Conservation (phyloP, 2,888 invertebrate genomes). For the Scaptomyza flava region DNA sequence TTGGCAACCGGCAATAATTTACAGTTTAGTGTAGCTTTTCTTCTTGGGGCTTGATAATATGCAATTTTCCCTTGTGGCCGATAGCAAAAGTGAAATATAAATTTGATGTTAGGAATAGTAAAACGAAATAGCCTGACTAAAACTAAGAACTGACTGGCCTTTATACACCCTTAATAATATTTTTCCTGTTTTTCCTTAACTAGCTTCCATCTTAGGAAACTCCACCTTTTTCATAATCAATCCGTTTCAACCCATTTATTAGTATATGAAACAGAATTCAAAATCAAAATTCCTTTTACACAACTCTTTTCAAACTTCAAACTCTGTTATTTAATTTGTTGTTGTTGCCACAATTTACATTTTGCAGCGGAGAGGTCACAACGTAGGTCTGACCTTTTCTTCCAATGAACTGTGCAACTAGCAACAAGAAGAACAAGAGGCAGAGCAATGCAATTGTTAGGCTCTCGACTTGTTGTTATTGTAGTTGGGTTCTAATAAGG, state of each 20-base stretch:
- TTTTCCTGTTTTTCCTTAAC: background rate
- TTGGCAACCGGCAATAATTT: slow-evolving; percentile 43
- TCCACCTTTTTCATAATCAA: background rate
- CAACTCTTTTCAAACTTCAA: slow-evolving; percentile 14
- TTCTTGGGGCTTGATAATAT: slow-evolving; percentile 15
- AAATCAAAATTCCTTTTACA: slow-evolving; percentile 14
- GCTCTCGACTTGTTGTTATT: slow-evolving; percentile 18
- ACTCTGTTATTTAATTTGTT: slow-evolving; percentile 18
- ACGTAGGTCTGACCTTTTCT: slow-evolving; percentile 65
- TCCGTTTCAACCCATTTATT: slow-evolving; percentile 5
- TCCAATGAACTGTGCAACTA: slow-evolving; percentile 47
- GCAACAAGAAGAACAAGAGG: slow-evolving; percentile 13
- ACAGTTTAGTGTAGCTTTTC: slow-evolving; percentile 37
- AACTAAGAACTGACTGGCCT: background rate
- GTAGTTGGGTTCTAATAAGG: slow-evolving; percentile 49
- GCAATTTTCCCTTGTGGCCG: slow-evolving; percentile 20
- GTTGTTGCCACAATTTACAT: slow-evolving; percentile 31
- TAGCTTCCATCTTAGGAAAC: background rate
- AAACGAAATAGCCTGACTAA: background rate
- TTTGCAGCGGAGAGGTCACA: slow-evolving; percentile 51
- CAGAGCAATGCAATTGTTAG: slow-evolving; percentile 32
- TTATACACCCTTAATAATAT: background rate
- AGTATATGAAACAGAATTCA: slow-evolving; percentile 1
- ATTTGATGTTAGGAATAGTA: background rate
- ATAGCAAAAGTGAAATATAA: slow-evolving; percentile 22